phyloP scores from a whole-genome alignment of 2,113 vertebrate genomes.

The Eira barbara region DNA sequence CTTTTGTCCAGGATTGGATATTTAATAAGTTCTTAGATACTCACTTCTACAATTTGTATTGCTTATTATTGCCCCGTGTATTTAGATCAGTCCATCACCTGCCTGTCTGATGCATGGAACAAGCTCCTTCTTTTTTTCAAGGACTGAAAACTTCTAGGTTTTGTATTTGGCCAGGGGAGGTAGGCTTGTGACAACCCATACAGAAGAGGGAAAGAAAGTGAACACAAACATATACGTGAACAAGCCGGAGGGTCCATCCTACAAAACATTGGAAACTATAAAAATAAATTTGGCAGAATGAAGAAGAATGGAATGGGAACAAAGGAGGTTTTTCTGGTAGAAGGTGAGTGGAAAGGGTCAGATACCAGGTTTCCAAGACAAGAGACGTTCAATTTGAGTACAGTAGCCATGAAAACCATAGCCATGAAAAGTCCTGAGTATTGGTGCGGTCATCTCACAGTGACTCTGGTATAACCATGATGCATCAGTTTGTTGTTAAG shows the following conservation, averaged over 20 bases:
- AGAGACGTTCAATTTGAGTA: background rate
- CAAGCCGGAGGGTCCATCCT: background rate
- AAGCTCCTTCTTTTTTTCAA: background rate
- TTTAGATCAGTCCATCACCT: too few relatives aligned
- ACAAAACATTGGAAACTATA: background rate
- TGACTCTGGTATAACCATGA: background rate
- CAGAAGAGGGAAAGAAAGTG: background rate
- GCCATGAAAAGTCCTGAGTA: background rate
- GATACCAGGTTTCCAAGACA: background rate
- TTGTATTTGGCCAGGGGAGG: background rate
- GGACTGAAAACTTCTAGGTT: background rate
- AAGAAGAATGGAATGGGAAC: background rate
- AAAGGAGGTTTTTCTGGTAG: background rate
- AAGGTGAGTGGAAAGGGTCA: background rate
- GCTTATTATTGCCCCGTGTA: background rate
- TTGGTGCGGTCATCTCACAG: accelerated
- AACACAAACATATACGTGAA: background rate
- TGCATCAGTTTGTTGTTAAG: background rate
- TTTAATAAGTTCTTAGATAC: background rate
- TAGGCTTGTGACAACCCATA: background rate
- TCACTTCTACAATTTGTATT: background rate
- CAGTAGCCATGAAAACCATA: background rate
- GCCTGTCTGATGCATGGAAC: background rate
- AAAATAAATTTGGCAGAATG: background rate
- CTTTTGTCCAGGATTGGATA: background rate